A percentile compares a stretch with the other conserved stretches of the same genome.
Evolutionary conservation across 2,797 vertebrate genomes (phyloP).

Genomic region (Enoplosus armatus): DNA sequence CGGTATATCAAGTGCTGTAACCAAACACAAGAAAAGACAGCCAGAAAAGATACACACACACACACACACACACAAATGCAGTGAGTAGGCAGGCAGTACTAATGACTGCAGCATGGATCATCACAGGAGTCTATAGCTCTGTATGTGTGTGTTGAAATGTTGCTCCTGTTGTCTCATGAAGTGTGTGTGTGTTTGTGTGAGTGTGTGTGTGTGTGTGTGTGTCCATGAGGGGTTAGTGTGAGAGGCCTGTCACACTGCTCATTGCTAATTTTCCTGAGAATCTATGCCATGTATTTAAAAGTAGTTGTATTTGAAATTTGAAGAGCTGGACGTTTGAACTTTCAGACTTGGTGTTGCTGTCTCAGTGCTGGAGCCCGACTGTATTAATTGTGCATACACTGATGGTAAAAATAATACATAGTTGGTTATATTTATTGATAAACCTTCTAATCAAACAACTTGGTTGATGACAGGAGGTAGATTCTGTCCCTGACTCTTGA

Average conservation of each 20-base stretch:
- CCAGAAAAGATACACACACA: slow-evolving; percentile 19
- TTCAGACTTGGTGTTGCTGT: slow-evolving; percentile 2
- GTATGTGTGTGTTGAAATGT: slow-evolving; percentile 48
- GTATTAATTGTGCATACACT: not conserved
- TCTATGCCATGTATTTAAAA: slow-evolving; percentile 15
- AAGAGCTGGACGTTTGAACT: slow-evolving; percentile 11
- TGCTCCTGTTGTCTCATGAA: not conserved
- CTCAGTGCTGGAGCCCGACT: not conserved
- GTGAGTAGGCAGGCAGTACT: slow-evolving; percentile 3
- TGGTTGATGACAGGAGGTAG: not conserved
- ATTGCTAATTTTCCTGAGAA: slow-evolving; percentile 11
- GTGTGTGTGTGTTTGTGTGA: not conserved
- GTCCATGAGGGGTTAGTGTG: not conserved
- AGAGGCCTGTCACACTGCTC: slow-evolving; percentile 1
- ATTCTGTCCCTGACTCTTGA: not conserved
- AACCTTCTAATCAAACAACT: not conserved
- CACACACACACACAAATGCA: not conserved
- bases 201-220: slow-evolving; percentile 1
- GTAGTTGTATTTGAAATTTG: slow-evolving; percentile 18
- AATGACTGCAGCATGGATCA: slow-evolving; percentile 30
- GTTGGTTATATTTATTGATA: not conserved
- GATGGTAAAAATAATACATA: not conserved
- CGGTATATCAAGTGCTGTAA: slow-evolving; percentile 59
- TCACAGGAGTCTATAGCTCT: not conserved
- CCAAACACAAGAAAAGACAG: slow-evolving; percentile 50